Evolutionary conservation across 64 coral and sea anemone species (phyloP).

Genomic region (Anthopleura sola): DNA sequence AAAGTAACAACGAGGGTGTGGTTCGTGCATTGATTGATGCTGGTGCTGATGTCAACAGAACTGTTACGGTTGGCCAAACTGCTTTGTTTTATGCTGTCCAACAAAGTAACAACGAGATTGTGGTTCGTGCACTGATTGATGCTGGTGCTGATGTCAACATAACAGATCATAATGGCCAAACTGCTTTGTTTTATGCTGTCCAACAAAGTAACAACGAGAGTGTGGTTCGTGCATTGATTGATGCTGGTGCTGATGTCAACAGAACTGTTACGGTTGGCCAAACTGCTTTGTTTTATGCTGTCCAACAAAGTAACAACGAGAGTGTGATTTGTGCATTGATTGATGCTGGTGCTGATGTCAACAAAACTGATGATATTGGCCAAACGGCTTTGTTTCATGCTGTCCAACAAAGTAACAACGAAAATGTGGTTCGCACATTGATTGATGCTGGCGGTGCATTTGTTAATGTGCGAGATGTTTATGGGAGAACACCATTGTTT

Average conservation of each 20-base stretch:
- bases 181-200: neutral
- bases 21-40: too few relatives aligned
- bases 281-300: too few relatives aligned
- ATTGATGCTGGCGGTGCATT: too few relatives aligned
- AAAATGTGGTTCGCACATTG: too few relatives aligned
- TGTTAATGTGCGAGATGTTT: neutral
- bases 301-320: too few relatives aligned
- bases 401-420: too few relatives aligned
- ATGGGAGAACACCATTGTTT: neutral
- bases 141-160: neutral
- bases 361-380: too few relatives aligned
- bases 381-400: too few relatives aligned
- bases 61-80: neutral
- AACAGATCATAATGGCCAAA: neutral
- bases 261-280: too few relatives aligned
- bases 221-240: neutral
- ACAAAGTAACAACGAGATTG: neutral
- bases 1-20: too few relatives aligned
- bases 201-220: neutral
- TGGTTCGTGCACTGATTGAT: neutral
- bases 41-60: neutral
- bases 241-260: neutral
- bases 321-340: neutral
- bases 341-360: neutral
- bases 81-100: neutral